phyloP scores from a whole-genome alignment of 2,113 vertebrate genomes.

The Sturnus vulgaris region DNA sequence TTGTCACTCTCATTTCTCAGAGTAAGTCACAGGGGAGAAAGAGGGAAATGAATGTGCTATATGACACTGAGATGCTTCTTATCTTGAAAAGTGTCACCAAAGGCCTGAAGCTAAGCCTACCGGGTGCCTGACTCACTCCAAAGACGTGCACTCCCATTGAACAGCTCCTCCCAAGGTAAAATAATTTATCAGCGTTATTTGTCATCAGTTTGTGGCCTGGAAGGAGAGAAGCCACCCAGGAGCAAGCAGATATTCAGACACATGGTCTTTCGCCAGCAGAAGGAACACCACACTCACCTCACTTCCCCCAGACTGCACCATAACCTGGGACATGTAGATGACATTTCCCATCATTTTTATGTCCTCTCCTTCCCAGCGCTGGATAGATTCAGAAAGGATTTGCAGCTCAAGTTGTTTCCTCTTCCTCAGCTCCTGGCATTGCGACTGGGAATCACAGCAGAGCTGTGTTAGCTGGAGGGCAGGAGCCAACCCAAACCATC shows the following conservation, averaged over 20 bases:
- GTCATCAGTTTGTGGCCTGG: background rate
- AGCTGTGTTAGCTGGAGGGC: background rate
- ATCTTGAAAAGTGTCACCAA: background rate
- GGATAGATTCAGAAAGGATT: constrained; percentile 92
- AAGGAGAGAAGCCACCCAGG: background rate
- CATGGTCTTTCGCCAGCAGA: background rate
- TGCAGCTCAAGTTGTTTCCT: constrained; percentile 94
- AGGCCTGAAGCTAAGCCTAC: background rate
- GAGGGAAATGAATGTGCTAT: background rate
- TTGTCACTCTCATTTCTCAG: constrained; percentile 8
- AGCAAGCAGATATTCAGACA: background rate
- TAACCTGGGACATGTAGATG: constrained; percentile 90
- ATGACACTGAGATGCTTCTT: background rate
- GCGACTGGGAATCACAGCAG: constrained; percentile 68
- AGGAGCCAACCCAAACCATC: background rate
- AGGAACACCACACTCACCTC: constrained; percentile 78
- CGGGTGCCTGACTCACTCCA: background rate
- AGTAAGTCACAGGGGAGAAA: background rate
- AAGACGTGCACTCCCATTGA: fast-evolving
- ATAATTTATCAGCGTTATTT: background rate
- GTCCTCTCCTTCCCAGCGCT: constrained; percentile 93
- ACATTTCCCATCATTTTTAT: constrained; percentile 90
- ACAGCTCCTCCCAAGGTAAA: background rate
- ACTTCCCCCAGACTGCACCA: constrained; percentile 81
- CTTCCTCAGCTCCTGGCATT: constrained; percentile 93